phyloP scores from a whole-genome alignment of 2,113 vertebrate species.

The Tiliqua scincoides region DNA sequence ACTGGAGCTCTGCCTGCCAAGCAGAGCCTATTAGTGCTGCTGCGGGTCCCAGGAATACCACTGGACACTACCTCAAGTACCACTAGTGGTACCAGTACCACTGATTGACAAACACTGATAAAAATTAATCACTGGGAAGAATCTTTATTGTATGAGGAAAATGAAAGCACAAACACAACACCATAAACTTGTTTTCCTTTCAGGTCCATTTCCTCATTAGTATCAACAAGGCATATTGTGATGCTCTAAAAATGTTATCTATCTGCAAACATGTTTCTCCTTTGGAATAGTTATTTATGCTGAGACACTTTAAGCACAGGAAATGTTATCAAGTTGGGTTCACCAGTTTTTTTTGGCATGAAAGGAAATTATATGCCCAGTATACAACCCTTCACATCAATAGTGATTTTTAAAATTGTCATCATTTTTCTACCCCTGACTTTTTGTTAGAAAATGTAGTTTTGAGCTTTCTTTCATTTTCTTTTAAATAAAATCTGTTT shows the following conservation, averaged over 20 bases:
- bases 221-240: conserved; percentile 20
- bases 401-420: background rate
- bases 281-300: conserved; percentile 44
- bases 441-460: background rate
- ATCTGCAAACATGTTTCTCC: conserved; percentile 8
- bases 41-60: no score
- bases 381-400: background rate
- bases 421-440: background rate
- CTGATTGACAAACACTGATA: no score
- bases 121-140: background rate
- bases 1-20: no score
- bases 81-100: no score
- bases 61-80: no score
- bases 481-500: conserved; percentile 22
- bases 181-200: conserved; percentile 52
- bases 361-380: background rate
- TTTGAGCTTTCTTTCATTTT: background rate
- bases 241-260: conserved; percentile 45
- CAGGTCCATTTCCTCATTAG: conserved; percentile 52
- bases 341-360: no score
- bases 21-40: no score
- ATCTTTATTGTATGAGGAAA: conserved; percentile 24
- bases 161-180: conserved; percentile 42
- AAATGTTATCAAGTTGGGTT: conserved; percentile 33
- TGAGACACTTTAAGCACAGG: conserved; percentile 41